A percentile compares a stretch with the other conserved stretches of the same genome.
Evolutionary conservation across 1,140 invertebrate species (phyloP).

Genomic region (Heliconius congener): DNA sequence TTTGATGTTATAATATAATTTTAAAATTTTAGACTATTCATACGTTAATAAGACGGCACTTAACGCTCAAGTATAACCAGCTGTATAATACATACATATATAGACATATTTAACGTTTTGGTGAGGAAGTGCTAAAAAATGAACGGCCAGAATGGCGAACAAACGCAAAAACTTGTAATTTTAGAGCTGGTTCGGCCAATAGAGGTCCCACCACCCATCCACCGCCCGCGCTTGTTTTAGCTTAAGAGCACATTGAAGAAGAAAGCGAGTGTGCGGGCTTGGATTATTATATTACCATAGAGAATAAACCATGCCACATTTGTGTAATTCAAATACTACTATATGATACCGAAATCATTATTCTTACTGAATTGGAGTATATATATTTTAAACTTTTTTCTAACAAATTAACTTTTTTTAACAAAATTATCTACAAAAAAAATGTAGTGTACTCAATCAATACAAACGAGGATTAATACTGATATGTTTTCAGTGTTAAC

Average conservation of each 20-base stretch:
- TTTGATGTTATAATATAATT: too few relatives aligned
- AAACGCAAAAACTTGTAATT: slow-evolving; percentile 74
- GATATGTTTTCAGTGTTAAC: not conserved
- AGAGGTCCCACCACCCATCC: slow-evolving; percentile 44
- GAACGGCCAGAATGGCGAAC: slow-evolving; percentile 58
- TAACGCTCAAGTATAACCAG: slow-evolving; percentile 15
- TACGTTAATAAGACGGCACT: not conserved
- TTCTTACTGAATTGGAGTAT: not conserved
- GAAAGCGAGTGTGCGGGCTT: not conserved
- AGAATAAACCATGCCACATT: not conserved
- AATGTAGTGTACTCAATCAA: not conserved
- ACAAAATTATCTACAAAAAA: not conserved
- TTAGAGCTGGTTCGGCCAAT: slow-evolving; percentile 74
- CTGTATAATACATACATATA: slow-evolving; percentile 16
- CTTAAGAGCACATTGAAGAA: not conserved
- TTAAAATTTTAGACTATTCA: not conserved
- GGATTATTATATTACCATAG: not conserved
- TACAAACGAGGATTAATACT: not conserved
- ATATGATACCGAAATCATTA: not conserved
- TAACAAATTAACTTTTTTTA: too few relatives aligned
- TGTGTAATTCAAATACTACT: not conserved
- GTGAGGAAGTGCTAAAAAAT: slow-evolving; percentile 67
- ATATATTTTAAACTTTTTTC: too few relatives aligned
- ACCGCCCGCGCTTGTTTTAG: slow-evolving; percentile 47
- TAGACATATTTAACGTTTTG: slow-evolving; percentile 51